Percentiles rank a stretch among this genome's conserved stretches.
Evolutionary conservation across 2,888 invertebrate species (phyloP).

Genomic region (Mesopsocus fuscifrons): DNA sequence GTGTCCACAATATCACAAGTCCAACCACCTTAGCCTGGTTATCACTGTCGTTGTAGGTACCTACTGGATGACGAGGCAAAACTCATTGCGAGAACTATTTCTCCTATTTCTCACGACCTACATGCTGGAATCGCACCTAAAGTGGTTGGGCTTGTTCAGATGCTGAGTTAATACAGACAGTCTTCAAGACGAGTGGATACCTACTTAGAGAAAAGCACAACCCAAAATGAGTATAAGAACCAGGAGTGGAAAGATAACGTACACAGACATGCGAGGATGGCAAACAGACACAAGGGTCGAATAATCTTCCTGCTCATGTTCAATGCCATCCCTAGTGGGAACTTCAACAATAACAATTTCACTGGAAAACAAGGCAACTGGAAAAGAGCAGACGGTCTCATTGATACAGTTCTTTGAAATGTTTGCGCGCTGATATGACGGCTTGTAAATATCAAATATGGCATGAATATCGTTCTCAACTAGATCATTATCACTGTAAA

Average conservation of each 20-base stretch:
- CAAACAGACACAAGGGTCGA: constrained; percentile 56
- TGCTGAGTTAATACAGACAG: too few species aligned
- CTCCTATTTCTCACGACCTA: too few species aligned
- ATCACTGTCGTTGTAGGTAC: too few species aligned
- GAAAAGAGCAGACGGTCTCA: constrained; percentile 55
- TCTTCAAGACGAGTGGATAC: too few species aligned
- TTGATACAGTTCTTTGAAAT: constrained; percentile 52
- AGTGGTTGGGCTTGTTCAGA: too few species aligned
- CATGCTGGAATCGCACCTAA: too few species aligned
- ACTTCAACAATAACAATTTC: constrained; percentile 71
- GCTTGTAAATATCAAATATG: constrained; percentile 67
- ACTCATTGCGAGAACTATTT: too few species aligned
- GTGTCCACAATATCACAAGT: too few species aligned
- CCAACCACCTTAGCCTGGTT: too few species aligned
- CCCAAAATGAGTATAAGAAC: constrained; percentile 54
- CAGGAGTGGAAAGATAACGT: constrained; percentile 59
- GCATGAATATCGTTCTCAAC: constrained; percentile 64
- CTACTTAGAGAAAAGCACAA: constrained; percentile 61
- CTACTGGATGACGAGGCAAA: too few species aligned
- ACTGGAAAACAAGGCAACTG: constrained; percentile 47
- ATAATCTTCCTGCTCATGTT: constrained; percentile 52
- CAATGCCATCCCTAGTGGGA: constrained; percentile 61
- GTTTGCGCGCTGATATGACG: constrained; percentile 59
- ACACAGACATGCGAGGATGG: constrained; percentile 58
- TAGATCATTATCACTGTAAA: constrained; percentile 70